Base-by-base conservation (phyloP, 2,888 invertebrate genomes). In the Fragum whitleyi region DNA sequence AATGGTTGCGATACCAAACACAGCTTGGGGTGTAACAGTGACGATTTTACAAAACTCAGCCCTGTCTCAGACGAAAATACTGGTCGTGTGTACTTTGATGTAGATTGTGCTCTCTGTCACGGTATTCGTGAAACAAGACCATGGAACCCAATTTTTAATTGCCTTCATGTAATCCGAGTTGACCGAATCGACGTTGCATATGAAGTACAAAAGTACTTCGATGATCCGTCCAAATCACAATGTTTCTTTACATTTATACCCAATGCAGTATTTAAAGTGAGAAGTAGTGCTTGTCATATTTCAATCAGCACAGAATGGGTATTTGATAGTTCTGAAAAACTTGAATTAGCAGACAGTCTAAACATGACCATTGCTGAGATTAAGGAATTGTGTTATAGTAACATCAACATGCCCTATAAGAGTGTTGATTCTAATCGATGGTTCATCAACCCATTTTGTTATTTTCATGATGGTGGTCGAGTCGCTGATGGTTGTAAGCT, bases 91-190 rank as follows among this genome's bases (percentile, higher is more conserved):
- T 65, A 65, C 42, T 65, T 19, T 26, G 36, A 65, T 26, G 42
- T 42, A 42, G n/a, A 65, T 23, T 65, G 65, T 65, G 65, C 65
- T 14, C 21, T 21, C 3, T 65, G 65, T 21, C 65, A 65, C 23
- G 65, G 42, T 1, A 14, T 19, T 11, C 36, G 2, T 21, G 42
- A 42, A 5, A 9, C 26, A 5, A 42, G 23, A 39, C 39, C 39
- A 9, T 65, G 65, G 65, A 14, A 42, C 21, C 23, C 65, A 5
- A 23, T 19, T 3, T 39, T 65, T n/a, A 23, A 42, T 23, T 65
- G 65, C 26, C 16, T 36, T 26, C 9, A 42, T 65, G 11, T 32
- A 26, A 9, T 23, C 19, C 23, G 57, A 28, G 7, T 26, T 26
- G 26, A 57, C 14, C 23, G n/a, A 1, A 42, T 65, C 9, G 65